A percentile compares a stretch with the other conserved stretches of the same genome.
phyloP scores from a whole-genome alignment of 1,140 invertebrate genomes.

The Cydia amplana region DNA sequence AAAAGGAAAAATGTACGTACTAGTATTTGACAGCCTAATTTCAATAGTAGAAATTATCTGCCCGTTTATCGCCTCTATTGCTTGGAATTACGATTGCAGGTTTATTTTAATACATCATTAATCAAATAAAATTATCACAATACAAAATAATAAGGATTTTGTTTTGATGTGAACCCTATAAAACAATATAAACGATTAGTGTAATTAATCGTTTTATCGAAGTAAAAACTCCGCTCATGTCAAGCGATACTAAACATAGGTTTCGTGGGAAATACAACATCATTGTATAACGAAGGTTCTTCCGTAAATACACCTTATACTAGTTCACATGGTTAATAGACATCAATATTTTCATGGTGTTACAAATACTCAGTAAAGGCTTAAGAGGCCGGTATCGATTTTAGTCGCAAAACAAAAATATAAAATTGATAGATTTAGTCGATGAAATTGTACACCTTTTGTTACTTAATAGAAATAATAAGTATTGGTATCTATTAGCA shows the following conservation, averaged over 20 bases:
- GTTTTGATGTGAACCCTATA: neutral
- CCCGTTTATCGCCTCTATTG: no score
- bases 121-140: neutral
- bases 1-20: no score
- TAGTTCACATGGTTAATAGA: constrained; percentile 17
- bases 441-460: no score
- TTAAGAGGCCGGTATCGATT: no score
- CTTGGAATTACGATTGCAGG: no score
- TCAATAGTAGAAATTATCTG: no score
- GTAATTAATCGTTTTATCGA: neutral
- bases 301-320: neutral
- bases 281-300: constrained; percentile 15
- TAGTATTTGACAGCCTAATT: no score
- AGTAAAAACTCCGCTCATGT: neutral
- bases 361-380: neutral
- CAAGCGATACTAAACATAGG: constrained; percentile 4
- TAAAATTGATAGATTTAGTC: no score
- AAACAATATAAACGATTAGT: no score
- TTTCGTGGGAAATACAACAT: constrained; percentile 10
- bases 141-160: neutral
- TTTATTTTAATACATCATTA: neutral
- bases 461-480: no score
- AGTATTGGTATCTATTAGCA: no score
- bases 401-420: no score
- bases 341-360: constrained; percentile 1